Evolutionary conservation across 2,797 vertebrate genomes (phyloP).

Genomic region (Allobates femoralis): DNA sequence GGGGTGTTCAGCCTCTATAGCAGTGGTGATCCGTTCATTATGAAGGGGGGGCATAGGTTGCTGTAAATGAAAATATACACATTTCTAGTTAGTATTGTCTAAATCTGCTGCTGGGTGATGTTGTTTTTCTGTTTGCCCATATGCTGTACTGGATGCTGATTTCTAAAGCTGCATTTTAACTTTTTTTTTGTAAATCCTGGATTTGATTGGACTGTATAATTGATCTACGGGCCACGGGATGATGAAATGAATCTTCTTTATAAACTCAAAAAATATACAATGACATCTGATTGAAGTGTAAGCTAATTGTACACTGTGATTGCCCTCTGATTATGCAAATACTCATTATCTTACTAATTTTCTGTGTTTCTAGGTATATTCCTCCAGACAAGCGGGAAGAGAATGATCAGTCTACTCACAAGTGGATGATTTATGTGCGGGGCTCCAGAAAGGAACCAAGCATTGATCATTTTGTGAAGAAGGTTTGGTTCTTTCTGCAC

Average conservation of each 20-base stretch:
- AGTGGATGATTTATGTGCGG: conserved; percentile 98
- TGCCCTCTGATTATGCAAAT: not conserved
- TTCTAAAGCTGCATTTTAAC: too few relatives aligned
- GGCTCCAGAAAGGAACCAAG: conserved; percentile 94
- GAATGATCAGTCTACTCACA: conserved; percentile 98
- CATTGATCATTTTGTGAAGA: conserved; percentile 98
- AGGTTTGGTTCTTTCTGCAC: conserved; percentile 99
- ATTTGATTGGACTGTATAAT: too few relatives aligned
- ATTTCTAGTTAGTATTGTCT: not conserved
- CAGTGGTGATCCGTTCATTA: too few relatives aligned
- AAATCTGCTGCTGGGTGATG: not conserved
- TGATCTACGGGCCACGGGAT: not conserved
- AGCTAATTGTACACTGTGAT: not conserved
- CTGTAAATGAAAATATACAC: too few relatives aligned
- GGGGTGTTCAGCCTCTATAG: too few relatives aligned
- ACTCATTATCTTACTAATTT: not conserved
- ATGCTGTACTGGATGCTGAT: too few relatives aligned
- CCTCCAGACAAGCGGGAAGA: conserved; percentile 97
- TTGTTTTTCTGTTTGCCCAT: not conserved
- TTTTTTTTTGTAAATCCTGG: too few relatives aligned
- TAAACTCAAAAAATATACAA: not conserved
- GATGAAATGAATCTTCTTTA: not conserved
- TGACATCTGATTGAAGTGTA: not conserved
- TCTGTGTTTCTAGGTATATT: conserved; percentile 85
- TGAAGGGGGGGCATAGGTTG: too few relatives aligned